These are phyloP conservation scores for Sclerodermus sp. DNA, from an alignment of 2,888 invertebrate species.

Conservation along the genomic window DNA sequence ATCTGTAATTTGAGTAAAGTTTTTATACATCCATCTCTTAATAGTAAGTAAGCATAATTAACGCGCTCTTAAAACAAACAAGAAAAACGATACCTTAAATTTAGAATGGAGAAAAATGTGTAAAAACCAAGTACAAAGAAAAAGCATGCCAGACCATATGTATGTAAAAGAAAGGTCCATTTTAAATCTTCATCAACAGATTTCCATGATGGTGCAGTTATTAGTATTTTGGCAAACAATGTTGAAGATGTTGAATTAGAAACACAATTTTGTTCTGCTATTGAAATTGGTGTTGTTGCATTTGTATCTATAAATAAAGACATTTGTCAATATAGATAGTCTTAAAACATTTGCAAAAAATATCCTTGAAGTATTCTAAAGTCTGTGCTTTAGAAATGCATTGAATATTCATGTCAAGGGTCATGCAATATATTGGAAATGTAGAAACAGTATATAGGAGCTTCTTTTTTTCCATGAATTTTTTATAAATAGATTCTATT, in stretches of 20 bases:
- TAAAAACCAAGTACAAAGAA: conserved; percentile 63
- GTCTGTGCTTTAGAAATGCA: background rate
- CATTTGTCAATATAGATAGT: background rate
- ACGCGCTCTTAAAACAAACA: too few relatives aligned
- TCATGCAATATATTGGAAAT: too few relatives aligned
- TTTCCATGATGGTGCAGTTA: conserved; percentile 45
- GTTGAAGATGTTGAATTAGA: conserved; percentile 35
- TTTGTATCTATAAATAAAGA: conserved; percentile 34
- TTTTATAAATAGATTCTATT: too few relatives aligned
- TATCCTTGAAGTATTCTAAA: background rate
- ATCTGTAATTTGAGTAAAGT: conserved; percentile 46
- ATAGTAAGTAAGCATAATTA: background rate
- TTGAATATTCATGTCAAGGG: too few relatives aligned
- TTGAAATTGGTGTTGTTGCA: conserved; percentile 27
- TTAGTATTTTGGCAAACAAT: conserved; percentile 38
- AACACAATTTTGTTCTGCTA: conserved; percentile 40
- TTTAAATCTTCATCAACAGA: conserved; percentile 57
- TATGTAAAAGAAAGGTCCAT: conserved; percentile 62
- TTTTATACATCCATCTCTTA: background rate
- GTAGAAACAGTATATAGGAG: too few relatives aligned
- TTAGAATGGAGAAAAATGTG: conserved; percentile 61
- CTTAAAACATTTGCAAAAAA: background rate
- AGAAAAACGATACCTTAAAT: conserved; percentile 59
- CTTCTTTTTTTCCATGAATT: too few relatives aligned
- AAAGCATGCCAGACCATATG: conserved; percentile 62